Evolutionary conservation across 2,113 vertebrate species (phyloP), one percentile per base, ranked within the genome.

Genomic region (Cottus gobio): DNA sequence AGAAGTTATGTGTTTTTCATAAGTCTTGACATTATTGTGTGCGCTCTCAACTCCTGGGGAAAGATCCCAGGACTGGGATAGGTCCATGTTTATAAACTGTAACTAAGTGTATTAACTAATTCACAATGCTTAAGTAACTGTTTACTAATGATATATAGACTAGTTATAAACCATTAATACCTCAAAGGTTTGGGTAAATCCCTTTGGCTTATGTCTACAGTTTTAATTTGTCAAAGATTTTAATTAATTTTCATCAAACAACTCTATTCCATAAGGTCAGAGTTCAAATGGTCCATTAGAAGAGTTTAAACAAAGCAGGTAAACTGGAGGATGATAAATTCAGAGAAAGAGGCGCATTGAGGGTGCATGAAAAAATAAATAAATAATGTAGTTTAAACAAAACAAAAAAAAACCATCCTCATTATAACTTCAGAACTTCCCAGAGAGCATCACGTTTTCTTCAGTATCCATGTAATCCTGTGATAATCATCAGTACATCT

Each of bases 1-100:
- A 75, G 22, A 8, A 66, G 28, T 71, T 72, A 77, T 46, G 58
- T 48, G 8, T 5, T 67, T 85, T 82, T 72, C 20, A 75, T 7
- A 42, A 56, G 58, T 46, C 60, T 0, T 39, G 54, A 65, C n/a
- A 18, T n/a, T 46, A 46, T 67, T 44, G 13, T 62, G 18, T 67
- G 46, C n/a, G 74, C 30, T 57, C 20, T 26, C 34, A 58, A 37
- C 56, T 54, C 8, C 36, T 54, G 28, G 57, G 39, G 22, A 7
- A 0, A 75, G 67, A 72, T 31, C 52, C 36, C 10, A 1, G 10
- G 10, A 64, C 6, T 2, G 36, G 24, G 52, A 30, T 24, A 67
- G 48, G n/a, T 50, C 24, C 13, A 1, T 30, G 1, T 76, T 62
- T 37, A 42, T 34, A 34, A 34, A 28, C 18, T 61, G 2, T 68